These are phyloP conservation scores for Mesorhabditis spiculigera DNA, from an alignment of 2,888 invertebrate genomes.

Conservation along the genomic window DNA sequence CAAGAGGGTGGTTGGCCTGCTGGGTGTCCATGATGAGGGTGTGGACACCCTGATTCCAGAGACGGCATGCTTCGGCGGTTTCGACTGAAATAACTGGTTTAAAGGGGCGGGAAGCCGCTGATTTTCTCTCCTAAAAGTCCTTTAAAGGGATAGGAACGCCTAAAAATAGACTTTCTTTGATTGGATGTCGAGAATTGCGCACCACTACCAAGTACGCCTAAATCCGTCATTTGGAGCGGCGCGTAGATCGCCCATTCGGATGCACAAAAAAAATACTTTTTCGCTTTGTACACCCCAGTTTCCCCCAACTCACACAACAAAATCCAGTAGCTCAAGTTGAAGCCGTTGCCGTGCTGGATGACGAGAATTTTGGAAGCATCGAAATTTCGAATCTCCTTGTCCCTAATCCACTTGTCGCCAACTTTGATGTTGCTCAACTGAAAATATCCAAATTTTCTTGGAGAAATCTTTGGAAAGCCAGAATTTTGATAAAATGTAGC, in stretches of 20 bases:
- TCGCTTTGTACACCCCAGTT: not conserved
- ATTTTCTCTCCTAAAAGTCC: too few species aligned
- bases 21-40: slow-evolving; percentile 43
- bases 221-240: too few species aligned
- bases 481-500: too few species aligned
- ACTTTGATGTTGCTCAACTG: slow-evolving; percentile 40
- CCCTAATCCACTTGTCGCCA: slow-evolving; percentile 54
- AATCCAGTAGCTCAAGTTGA: slow-evolving; percentile 46
- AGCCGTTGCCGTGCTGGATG: slow-evolving; percentile 48
- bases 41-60: slow-evolving; percentile 51
- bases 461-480: too few species aligned
- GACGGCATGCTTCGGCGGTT: slow-evolving; percentile 40
- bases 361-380: slow-evolving; percentile 47
- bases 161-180: too few species aligned
- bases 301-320: slow-evolving; percentile 31
- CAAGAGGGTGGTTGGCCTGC: slow-evolving; percentile 36
- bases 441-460: not conserved
- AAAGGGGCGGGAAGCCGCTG: too few species aligned
- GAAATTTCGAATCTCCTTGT: slow-evolving; percentile 42
- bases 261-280: too few species aligned
- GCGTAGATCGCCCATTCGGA: too few species aligned
- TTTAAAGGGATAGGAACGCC: too few species aligned
- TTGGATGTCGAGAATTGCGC: too few species aligned
- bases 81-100: slow-evolving; percentile 53
- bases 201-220: too few species aligned